Conservation (phyloP, 2,888 invertebrate species). For the Epirrhoe tristata region DNA sequence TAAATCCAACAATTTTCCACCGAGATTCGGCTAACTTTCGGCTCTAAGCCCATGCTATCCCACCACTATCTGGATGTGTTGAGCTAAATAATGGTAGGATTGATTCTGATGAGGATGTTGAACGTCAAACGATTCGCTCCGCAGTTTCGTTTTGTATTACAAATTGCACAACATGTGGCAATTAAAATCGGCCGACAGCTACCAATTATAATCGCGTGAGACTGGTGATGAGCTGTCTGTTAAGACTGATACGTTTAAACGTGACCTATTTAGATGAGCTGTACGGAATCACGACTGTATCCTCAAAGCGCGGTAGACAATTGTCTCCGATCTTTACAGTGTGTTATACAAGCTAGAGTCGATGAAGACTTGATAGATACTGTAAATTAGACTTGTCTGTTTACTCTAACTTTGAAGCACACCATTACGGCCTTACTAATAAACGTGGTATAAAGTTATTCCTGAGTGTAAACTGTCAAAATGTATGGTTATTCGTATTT, state of each 20-base stretch:
- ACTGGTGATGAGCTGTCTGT: slow-evolving; percentile 26
- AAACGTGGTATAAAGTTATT: too few species aligned
- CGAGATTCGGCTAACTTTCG: slow-evolving; percentile 22
- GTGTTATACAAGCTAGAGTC: too few species aligned
- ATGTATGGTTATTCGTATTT: too few species aligned
- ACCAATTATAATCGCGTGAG: slow-evolving; percentile 5
- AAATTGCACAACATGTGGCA: slow-evolving; percentile 10
- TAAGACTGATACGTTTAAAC: background rate
- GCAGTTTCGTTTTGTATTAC: slow-evolving; percentile 12
- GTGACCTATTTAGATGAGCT: background rate
- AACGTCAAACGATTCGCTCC: slow-evolving; percentile 34
- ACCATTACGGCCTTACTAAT: too few species aligned
- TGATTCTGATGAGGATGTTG: slow-evolving; percentile 42
- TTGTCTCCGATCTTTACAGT: too few species aligned
- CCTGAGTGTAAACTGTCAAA: too few species aligned
- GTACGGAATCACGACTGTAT: background rate
- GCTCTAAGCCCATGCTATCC: slow-evolving; percentile 1
- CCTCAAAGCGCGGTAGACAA: too few species aligned
- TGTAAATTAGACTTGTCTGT: too few species aligned
- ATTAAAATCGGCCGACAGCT: slow-evolving; percentile 14
- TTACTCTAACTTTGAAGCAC: too few species aligned
- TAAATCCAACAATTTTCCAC: too few species aligned
- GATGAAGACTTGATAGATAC: too few species aligned
- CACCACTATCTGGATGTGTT: slow-evolving; percentile 20
- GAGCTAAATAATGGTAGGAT: slow-evolving; percentile 38